Percentiles rank a stretch among this genome's conserved stretches.
phyloP scores from a whole-genome alignment of 1,140 invertebrate genomes.

The Bilobella aurantiaca region DNA sequence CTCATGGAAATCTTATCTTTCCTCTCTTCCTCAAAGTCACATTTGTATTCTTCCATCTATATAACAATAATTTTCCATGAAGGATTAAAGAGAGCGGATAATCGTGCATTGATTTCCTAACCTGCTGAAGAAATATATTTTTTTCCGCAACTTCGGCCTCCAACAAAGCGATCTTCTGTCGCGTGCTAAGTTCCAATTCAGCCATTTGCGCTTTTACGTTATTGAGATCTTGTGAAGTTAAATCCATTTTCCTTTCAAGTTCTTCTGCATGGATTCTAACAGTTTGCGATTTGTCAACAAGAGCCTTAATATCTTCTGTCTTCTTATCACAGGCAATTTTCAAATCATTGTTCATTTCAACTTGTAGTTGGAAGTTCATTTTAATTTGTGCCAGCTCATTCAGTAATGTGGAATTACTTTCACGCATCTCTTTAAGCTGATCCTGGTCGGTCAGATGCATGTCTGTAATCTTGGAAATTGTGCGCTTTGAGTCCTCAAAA shows the following conservation, averaged over 20 bases:
- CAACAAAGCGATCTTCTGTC: conserved; percentile 14
- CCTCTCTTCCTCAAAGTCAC: conserved; percentile 10
- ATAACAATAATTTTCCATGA: neutral
- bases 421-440: neutral
- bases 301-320: neutral
- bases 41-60: conserved; percentile 12
- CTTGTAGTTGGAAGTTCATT: neutral
- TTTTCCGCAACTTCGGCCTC: conserved; percentile 14
- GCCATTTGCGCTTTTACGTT: neutral
- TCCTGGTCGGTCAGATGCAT: neutral
- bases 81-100: neutral
- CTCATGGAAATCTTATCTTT: neutral
- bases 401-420: neutral
- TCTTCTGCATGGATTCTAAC: neutral
- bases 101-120: neutral
- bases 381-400: neutral
- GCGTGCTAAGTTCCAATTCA: neutral
- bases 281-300: neutral
- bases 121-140: conserved; percentile 7
- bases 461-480: neutral
- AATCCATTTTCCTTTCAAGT: neutral
- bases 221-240: no score
- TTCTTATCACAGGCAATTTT: neutral
- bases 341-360: neutral
- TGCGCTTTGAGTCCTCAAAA: neutral